Percentiles rank a stretch among this genome's conserved stretches.
These are phyloP conservation scores for Diarsia brunnea DNA, from an alignment of 2,888 invertebrate genomes.

Conservation along the genomic window DNA sequence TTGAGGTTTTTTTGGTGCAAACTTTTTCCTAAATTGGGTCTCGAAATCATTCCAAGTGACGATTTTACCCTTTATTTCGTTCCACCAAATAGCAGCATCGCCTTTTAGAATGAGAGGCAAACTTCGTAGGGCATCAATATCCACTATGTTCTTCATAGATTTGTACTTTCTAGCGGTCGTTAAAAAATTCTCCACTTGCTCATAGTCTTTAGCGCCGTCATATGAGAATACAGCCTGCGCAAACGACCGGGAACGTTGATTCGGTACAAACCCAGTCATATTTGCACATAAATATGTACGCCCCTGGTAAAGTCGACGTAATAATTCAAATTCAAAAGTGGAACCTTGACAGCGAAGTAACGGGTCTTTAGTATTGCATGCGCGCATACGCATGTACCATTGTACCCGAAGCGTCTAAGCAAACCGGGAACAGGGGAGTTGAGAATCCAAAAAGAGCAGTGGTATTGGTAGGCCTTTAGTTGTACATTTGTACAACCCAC, in stretches of 20 bases:
- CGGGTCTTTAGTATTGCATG: not conserved
- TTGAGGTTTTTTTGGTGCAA: slow-evolving; percentile 41
- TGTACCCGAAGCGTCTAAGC: too few species aligned
- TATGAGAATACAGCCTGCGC: slow-evolving; percentile 47
- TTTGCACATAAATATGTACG: not conserved
- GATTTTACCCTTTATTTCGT: slow-evolving; percentile 31
- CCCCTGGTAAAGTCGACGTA: not conserved
- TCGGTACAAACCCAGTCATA: slow-evolving; percentile 28
- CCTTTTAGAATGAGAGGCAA: slow-evolving; percentile 47
- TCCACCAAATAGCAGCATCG: slow-evolving; percentile 56
- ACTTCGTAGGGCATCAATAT: slow-evolving; percentile 47
- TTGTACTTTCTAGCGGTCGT: slow-evolving; percentile 47
- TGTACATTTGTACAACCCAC: not conserved
- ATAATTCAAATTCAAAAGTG: not conserved
- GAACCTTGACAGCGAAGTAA: not conserved
- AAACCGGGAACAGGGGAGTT: not conserved
- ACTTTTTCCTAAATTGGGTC: slow-evolving; percentile 23
- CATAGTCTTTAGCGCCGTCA: slow-evolving; percentile 47
- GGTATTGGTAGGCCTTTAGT: not conserved
- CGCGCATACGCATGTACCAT: too few species aligned
- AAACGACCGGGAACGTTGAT: slow-evolving; percentile 51
- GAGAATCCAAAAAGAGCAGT: slow-evolving; percentile 34
- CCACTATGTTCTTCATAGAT: slow-evolving; percentile 43
- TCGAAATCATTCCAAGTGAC: slow-evolving; percentile 55
- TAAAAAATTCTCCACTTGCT: slow-evolving; percentile 41